Percentiles rank a stretch among this genome's conserved stretches.
These are phyloP conservation scores for Busseola fusca DNA, from an alignment of 2,888 invertebrate species.

Conservation along the genomic window DNA sequence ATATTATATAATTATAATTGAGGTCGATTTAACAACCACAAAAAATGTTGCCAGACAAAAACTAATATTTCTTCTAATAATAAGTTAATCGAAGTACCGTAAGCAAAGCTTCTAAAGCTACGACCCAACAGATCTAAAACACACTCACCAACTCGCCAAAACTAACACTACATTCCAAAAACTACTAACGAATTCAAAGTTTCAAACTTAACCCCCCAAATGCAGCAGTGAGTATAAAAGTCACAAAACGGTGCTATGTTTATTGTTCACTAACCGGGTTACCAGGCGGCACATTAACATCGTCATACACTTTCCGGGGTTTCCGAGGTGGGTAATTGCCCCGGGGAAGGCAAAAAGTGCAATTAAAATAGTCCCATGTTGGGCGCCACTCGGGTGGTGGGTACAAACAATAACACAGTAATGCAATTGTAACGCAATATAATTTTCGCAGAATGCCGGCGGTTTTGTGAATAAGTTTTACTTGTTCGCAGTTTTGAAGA, in stretches of 20 bases:
- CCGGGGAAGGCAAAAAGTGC: constrained; percentile 62
- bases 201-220: constrained; percentile 36
- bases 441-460: constrained; percentile 51
- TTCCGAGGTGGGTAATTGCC: constrained; percentile 56
- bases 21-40: background rate
- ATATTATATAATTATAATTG: background rate
- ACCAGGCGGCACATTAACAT: constrained; percentile 55
- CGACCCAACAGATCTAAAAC: constrained; percentile 7
- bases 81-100: background rate
- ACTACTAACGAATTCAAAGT: constrained; percentile 26
- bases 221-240: constrained; percentile 43
- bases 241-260: constrained; percentile 55
- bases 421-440: constrained; percentile 62
- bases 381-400: constrained; percentile 58
- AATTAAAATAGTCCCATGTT: constrained; percentile 65
- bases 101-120: background rate
- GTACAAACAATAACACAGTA: constrained; percentile 44
- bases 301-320: constrained; percentile 56
- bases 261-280: constrained; percentile 53
- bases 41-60: background rate
- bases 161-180: constrained; percentile 15
- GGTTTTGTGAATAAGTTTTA: constrained; percentile 52
- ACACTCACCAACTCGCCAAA: background rate
- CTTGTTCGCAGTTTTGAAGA: constrained; percentile 50
- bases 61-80: background rate